A percentile compares a stretch with the other conserved stretches of the same genome.
phyloP scores from a whole-genome alignment of 2,797 vertebrate species.

The Protonibea diacanthus region DNA sequence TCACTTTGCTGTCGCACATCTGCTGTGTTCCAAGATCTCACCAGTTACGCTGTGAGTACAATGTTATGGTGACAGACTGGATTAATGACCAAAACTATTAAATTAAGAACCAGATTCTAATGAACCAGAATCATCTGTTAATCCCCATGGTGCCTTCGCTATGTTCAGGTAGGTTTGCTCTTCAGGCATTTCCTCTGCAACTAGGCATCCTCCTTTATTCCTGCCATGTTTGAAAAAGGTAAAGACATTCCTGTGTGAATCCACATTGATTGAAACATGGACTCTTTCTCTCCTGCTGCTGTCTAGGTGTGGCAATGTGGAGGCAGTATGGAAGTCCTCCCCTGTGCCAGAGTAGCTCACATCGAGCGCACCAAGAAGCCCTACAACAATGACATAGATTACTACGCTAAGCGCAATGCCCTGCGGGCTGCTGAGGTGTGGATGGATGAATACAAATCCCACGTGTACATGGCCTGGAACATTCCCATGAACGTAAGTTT shows the following conservation, averaged over 20 bases:
- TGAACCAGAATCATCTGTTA: neutral
- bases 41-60: neutral
- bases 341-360: conserved; percentile 96
- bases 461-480: conserved; percentile 99
- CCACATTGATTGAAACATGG: conserved; percentile 5
- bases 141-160: neutral
- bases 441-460: conserved; percentile 99
- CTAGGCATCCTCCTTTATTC: neutral
- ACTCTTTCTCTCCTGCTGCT: conserved; percentile 34
- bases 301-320: conserved; percentile 98
- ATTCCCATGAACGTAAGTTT: conserved; percentile 96
- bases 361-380: conserved; percentile 98
- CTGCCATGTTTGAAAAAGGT: neutral
- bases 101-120: neutral
- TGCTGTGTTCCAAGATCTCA: neutral
- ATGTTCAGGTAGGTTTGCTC: neutral
- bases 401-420: conserved; percentile 97
- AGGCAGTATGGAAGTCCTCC: conserved; percentile 98
- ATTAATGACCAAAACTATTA: neutral
- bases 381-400: conserved; percentile 98
- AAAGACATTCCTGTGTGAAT: neutral
- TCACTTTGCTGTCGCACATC: neutral
- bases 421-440: conserved; percentile 96
- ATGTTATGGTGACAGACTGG: neutral
- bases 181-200: neutral